Percentiles rank a stretch among this genome's conserved stretches.
Conservation (phyloP, 1,140 invertebrate genomes). For the Drosophila virilis region DNA sequence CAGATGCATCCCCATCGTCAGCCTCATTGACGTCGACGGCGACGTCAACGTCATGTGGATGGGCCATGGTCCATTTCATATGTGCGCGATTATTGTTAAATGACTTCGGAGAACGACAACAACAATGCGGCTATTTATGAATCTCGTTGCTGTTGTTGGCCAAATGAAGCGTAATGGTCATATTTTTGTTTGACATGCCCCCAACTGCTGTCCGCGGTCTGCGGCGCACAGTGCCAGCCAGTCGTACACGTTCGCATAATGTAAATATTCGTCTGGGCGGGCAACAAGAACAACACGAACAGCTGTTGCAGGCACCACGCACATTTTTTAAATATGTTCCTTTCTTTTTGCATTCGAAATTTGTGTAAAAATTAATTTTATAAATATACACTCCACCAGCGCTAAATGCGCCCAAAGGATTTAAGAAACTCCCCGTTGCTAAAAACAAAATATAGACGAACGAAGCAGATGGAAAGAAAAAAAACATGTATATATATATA, state of each 20-base stretch:
- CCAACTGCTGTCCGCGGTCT: neutral
- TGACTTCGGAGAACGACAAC: constrained; percentile 51
- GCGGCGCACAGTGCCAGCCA: constrained; percentile 6
- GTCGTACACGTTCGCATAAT: constrained; percentile 10
- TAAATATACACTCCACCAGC: neutral
- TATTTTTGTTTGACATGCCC: constrained; percentile 43
- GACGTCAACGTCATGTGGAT: constrained; percentile 19
- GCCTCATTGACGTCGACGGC: neutral
- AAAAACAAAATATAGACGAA: constrained; percentile 10
- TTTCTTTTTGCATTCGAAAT: constrained; percentile 11
- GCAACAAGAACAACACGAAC: constrained; percentile 4
- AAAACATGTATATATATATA: neutral
- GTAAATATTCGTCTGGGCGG: constrained; percentile 32
- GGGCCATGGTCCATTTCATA: constrained; percentile 53
- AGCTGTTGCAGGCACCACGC: constrained; percentile 24
- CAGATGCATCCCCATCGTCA: neutral
- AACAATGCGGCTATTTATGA: constrained; percentile 38
- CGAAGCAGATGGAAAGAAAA: constrained; percentile 4
- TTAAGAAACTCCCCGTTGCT: constrained; percentile 2
- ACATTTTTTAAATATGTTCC: constrained; percentile 6
- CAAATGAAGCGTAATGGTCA: constrained; percentile 52
- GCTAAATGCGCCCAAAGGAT: constrained; percentile 34
- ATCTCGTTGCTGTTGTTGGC: constrained; percentile 40
- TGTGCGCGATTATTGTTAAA: constrained; percentile 68
- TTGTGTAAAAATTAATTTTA: constrained; percentile 37